Evolutionary conservation across 37 sponge, comb jelly and placozoan genomes (phyloP).

Genomic region (Haliclona indistincta): DNA sequence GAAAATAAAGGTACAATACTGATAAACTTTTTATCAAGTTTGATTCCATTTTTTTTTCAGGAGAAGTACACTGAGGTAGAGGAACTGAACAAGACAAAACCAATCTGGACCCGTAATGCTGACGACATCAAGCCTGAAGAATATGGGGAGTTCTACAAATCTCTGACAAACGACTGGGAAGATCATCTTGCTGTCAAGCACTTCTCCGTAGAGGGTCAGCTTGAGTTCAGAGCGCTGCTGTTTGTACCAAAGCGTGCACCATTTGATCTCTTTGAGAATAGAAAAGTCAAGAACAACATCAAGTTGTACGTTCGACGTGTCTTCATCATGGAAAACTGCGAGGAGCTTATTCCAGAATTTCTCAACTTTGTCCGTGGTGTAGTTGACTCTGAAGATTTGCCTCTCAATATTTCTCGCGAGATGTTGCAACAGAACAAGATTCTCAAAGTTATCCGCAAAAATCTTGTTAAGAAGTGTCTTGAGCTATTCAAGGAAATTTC

Average conservation of each 20-base stretch:
- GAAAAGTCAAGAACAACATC: constrained; percentile 98
- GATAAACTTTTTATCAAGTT: neutral
- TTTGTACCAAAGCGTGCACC: constrained; percentile 97
- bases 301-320: constrained; percentile 98
- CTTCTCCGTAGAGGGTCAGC: constrained; percentile 99
- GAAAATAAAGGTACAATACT: constrained; percentile 61
- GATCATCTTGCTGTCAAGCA: constrained; percentile 99
- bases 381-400: constrained; percentile 97
- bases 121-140: constrained; percentile 97
- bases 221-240: constrained; percentile 95
- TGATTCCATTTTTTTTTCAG: constrained; percentile 48
- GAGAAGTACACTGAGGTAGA: constrained; percentile 98
- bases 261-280: constrained; percentile 99
- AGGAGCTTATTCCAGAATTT: constrained; percentile 98
- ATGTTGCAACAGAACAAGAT: constrained; percentile 99
- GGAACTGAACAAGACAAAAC: constrained; percentile 98
- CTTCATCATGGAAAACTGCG: constrained; percentile 99
- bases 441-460: constrained; percentile 98
- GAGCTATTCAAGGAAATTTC: constrained; percentile 90
- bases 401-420: constrained; percentile 99
- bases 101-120: constrained; percentile 98
- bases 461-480: constrained; percentile 98
- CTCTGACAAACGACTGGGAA: constrained; percentile 99
- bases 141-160: constrained; percentile 99
- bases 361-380: constrained; percentile 98